These are phyloP conservation scores for Schizotus pectinicornis DNA, from an alignment of 2,888 invertebrate genomes.

Conservation along the genomic window DNA sequence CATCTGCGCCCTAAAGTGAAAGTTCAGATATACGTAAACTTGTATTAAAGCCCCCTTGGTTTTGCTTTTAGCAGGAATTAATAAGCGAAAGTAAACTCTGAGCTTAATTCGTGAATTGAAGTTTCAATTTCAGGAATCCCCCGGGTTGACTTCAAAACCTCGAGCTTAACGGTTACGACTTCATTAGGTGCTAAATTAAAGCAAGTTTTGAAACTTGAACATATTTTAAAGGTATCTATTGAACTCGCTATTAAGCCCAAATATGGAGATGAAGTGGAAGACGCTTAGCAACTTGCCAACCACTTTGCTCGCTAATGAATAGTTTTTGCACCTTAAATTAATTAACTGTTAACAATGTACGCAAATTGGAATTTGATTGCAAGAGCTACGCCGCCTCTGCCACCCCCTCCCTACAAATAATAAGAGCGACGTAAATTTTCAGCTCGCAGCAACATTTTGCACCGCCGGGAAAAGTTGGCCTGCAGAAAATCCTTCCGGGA, in stretches of 20 bases:
- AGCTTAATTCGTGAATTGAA: constrained; percentile 30
- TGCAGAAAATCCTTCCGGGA: too few relatives aligned
- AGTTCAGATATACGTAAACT: constrained; percentile 22
- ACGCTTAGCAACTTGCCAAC: constrained; percentile 2
- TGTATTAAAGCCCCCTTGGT: constrained; percentile 19
- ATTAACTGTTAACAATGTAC: too few relatives aligned
- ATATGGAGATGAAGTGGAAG: constrained; percentile 11
- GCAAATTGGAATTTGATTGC: too few relatives aligned
- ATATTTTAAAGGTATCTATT: constrained; percentile 12
- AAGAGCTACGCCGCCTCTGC: too few relatives aligned
- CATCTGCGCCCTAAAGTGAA: constrained; percentile 14
- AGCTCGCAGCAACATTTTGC: too few relatives aligned
- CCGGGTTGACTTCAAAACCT: constrained; percentile 29
- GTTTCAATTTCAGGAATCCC: constrained; percentile 32
- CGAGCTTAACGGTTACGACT: constrained; percentile 30
- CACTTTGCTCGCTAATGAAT: not conserved
- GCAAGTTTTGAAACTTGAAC: constrained; percentile 23
- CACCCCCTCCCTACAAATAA: too few relatives aligned
- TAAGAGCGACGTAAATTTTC: too few relatives aligned
- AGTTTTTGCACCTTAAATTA: not conserved
- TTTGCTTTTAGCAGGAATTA: constrained; percentile 25
- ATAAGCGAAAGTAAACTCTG: constrained; percentile 28
- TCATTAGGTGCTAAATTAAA: constrained; percentile 34
- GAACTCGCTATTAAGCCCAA: constrained; percentile 10
- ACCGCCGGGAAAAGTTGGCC: too few relatives aligned